A percentile compares a stretch with the other conserved stretches of the same genome.
Evolutionary conservation across 2,113 vertebrate species (phyloP).

Genomic region (Channa argus): DNA sequence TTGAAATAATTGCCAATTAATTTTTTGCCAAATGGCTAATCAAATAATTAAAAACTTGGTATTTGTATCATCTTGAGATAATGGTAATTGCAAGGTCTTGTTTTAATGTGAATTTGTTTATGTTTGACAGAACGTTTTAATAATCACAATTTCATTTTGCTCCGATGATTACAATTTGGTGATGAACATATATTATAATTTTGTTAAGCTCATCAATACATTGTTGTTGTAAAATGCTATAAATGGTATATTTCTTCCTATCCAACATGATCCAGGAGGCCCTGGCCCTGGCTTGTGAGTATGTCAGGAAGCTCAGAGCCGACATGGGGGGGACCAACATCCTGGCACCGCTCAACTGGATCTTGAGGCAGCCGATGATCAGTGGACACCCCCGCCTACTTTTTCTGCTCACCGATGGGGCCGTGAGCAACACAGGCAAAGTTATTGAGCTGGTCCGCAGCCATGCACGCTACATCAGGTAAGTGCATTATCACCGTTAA

Average conservation of each 20-base stretch:
- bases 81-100: neutral
- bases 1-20: neutral
- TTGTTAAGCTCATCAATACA: too few species aligned
- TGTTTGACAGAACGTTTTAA: neutral
- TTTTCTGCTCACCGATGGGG: slow-evolving; percentile 88
- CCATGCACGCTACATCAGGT: slow-evolving; percentile 90
- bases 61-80: too few species aligned
- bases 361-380: slow-evolving; percentile 88
- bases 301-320: slow-evolving; percentile 85
- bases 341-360: slow-evolving; percentile 89
- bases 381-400: slow-evolving; percentile 91
- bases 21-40: neutral
- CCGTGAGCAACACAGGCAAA: slow-evolving; percentile 87
- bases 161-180: too few species aligned
- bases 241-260: neutral
- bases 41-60: neutral
- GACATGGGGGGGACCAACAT: slow-evolving; percentile 94
- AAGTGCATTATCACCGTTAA: slow-evolving; percentile 1
- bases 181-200: too few species aligned
- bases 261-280: slow-evolving; percentile 82
- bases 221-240: neutral
- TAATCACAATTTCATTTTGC: neutral
- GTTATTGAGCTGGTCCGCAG: slow-evolving; percentile 91
- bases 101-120: too few species aligned
- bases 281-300: slow-evolving; percentile 87